Conservation (phyloP, 2,888 invertebrate species). For the Coelogynopora nodosa region DNA sequence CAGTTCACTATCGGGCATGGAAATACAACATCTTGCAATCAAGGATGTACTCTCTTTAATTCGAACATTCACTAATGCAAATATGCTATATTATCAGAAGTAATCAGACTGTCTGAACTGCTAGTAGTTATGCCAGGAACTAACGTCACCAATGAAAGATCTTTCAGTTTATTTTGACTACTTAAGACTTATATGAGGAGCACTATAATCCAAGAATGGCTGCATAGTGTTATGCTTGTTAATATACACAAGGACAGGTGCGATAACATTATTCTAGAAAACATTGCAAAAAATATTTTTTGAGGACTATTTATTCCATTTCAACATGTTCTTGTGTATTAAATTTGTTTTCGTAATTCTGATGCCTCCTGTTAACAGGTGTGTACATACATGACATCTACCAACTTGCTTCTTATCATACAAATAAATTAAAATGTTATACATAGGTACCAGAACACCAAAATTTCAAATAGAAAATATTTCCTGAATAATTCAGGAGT, state of each 20-base stretch:
- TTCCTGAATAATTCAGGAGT: too few species aligned
- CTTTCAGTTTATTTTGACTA: neutral
- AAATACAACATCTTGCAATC: slow-evolving; percentile 11
- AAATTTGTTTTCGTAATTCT: too few species aligned
- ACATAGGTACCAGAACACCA: too few species aligned
- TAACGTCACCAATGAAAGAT: neutral
- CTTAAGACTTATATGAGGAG: neutral
- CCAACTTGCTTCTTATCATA: too few species aligned
- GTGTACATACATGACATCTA: too few species aligned
- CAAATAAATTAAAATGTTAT: too few species aligned
- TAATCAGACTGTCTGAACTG: neutral
- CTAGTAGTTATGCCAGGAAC: slow-evolving; percentile 10
- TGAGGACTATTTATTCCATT: too few species aligned
- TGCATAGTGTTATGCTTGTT: neutral
- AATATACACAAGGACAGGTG: neutral
- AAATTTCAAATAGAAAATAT: too few species aligned
- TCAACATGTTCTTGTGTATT: too few species aligned
- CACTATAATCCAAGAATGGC: neutral
- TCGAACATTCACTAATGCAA: slow-evolving; percentile 2
- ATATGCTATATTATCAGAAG: slow-evolving; percentile 6
- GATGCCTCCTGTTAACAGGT: too few species aligned
- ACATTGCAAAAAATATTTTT: neutral
- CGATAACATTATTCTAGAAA: neutral
- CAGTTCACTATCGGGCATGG: neutral
- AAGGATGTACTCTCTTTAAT: slow-evolving; percentile 22